Conservation (phyloP, 2,113 vertebrate species). For the Larimichthys crocea region DNA sequence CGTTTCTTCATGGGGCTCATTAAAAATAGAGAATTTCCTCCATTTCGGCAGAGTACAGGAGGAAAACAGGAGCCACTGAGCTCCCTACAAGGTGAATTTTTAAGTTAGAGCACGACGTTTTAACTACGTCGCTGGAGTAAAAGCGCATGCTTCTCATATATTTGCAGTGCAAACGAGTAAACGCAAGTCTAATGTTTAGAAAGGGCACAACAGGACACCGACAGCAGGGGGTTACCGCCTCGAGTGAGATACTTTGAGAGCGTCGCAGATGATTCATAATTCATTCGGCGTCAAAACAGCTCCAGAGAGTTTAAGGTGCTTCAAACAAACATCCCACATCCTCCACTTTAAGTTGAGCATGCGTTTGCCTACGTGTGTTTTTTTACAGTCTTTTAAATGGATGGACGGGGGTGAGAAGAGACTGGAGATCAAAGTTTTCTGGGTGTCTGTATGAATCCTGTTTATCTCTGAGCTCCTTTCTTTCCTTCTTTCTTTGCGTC, state of each 20-base stretch:
- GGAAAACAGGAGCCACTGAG: not conserved
- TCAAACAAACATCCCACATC: constrained; percentile 28
- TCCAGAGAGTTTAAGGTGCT: constrained; percentile 31
- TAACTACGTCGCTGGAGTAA: not conserved
- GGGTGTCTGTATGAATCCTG: constrained; percentile 30
- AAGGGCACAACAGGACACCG: not conserved
- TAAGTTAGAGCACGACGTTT: not conserved
- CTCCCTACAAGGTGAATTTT: not conserved
- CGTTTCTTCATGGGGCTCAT: constrained; percentile 3
- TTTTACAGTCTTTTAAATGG: constrained; percentile 19
- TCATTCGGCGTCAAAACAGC: constrained; percentile 45
- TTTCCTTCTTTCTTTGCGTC: constrained; percentile 1
- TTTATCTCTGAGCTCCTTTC: constrained; percentile 42
- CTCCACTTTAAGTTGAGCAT: constrained; percentile 28
- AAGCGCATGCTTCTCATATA: not conserved
- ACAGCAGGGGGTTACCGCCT: constrained; percentile 13
- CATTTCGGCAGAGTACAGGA: not conserved
- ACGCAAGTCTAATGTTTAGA: constrained; percentile 4
- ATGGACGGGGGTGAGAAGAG: constrained; percentile 21
- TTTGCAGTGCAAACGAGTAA: constrained; percentile 17
- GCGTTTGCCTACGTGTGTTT: constrained; percentile 28
- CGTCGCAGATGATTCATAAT: constrained; percentile 21
- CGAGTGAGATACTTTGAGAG: constrained; percentile 5
- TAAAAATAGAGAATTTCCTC: constrained; percentile 8
- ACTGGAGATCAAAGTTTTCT: constrained; percentile 63